Evolutionary conservation across 2,888 invertebrate species (phyloP), one percentile per base, ranked within the genome.

Genomic region (Phaedon cochleariae): DNA sequence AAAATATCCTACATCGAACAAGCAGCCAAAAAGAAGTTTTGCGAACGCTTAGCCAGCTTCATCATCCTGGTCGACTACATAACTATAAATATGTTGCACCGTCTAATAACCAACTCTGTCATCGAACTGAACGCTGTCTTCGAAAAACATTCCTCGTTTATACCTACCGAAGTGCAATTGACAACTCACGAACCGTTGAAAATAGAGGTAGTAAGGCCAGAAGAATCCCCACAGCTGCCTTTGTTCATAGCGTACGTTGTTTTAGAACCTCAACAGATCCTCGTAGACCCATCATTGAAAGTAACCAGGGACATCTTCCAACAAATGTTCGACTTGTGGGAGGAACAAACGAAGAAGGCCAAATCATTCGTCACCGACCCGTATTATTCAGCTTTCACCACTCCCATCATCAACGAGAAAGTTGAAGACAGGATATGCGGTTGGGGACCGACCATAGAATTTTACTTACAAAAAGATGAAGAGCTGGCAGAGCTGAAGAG

Each of bases 381-480:
- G 1, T 81, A 86, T 20, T 90, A 92, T 75, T 86, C 88, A 74
- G 88, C 90, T 58, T 95, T 94, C 75, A 93, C 93, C 2, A 90
- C 91, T 64, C 95, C 95, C 0, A 88, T 91, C 17, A 92, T 96
- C 68, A 94, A 95, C 87, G 92, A 91, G 17, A 92, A 93, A 76
- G 88, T 90, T 77, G 92, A 94, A 73, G 91, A 92, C 48, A 88
- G 92, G 79, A 88, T 92, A 0, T 91, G 91, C 61, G 92, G 92
- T 1, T 85, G 87, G 26, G 89, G 94, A 0, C 94, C 95, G 0
- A 88, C 89, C 67, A 83, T 95, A 31, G 84, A 86, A 45, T 90
- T 89, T 73, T 87, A 94, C 58, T 85, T 95, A 78, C 87, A 88
- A 59, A 89, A 89, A 69, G 93, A 95, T 80, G 84, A 85, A 54